Evolutionary conservation across 1,140 invertebrate species (phyloP), one percentile per base, ranked within the genome.

Genomic region (Drosophila equinoxialis): DNA sequence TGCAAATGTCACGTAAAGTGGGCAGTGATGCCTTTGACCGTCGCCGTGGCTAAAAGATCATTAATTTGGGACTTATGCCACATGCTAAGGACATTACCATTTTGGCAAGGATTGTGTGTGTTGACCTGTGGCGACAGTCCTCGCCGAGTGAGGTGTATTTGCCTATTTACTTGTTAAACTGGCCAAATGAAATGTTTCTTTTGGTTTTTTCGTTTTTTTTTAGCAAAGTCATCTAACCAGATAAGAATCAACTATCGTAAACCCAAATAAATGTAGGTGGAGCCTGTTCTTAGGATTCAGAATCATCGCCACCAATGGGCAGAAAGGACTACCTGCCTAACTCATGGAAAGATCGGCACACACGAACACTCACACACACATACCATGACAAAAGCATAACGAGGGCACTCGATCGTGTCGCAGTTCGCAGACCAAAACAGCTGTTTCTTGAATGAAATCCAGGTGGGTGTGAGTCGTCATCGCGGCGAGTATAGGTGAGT

Each of bases 1-100:
- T 73, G 62, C 79, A 87, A 82, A 86, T 86, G 84, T 87, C 83
- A 87, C 83, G 76, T 79, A 89, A 89, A 89, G 84, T 87, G 84
- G 83, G 83, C 83, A 70, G 83, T 71, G 76, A 41, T 72, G 45
- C n/a, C 30, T 30, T 51, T 20, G 59, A 58, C 57, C 59, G 73
- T 61, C 45, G 64, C 68, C 71, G 30, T 42, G 69, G 57, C 79
- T 82, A 68, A 89, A 70, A 77, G 77, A 89, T 78, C 84, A 87
- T 87, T 87, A 87, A 86, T 87, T 82, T 82, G 68, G 62, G 67
- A 71, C 82, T 86, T 86, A 86, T 79, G 82, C 62, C 79, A 85
- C 77, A 81, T 85, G 68, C 75, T 37, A 10, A 37, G 59, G 74
- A 83, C 62, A 72, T 82, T 82, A 77, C 77, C 72, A 79, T 71